Conservation (phyloP, 2,113 vertebrate species). For the Melanerpes formicivorus region DNA sequence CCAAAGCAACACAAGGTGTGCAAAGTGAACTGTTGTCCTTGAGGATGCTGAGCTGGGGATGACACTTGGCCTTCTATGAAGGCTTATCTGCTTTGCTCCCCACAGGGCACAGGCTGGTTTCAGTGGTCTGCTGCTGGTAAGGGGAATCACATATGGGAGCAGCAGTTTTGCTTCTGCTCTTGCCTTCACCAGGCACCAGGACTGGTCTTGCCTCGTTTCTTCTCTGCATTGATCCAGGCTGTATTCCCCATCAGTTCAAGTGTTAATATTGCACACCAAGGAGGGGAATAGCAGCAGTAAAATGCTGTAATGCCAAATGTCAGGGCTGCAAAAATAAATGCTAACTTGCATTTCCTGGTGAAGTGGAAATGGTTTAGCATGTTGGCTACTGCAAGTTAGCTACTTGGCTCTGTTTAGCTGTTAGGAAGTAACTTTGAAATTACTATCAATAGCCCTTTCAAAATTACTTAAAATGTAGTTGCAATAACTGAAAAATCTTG, state of each 20-base stretch:
- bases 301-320: neutral
- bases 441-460: neutral
- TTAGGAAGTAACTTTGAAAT: neutral
- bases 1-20: neutral
- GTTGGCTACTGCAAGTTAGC: neutral
- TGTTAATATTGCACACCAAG: neutral
- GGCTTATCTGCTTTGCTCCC: neutral
- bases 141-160: rapidly evolving
- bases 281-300: neutral
- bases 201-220: neutral
- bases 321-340: neutral
- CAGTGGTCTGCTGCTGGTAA: neutral
- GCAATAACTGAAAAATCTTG: neutral
- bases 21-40: neutral
- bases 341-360: neutral
- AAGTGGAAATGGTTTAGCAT: neutral
- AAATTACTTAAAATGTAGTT: neutral
- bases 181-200: rapidly evolving
- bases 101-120: rapidly evolving
- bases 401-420: neutral
- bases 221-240: neutral
- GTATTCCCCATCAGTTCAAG: neutral
- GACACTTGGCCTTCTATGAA: neutral
- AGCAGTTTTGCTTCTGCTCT: neutral
- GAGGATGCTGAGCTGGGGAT: neutral